Conservation (phyloP, 2,888 invertebrate species). For the Scrobipalpa costella region DNA sequence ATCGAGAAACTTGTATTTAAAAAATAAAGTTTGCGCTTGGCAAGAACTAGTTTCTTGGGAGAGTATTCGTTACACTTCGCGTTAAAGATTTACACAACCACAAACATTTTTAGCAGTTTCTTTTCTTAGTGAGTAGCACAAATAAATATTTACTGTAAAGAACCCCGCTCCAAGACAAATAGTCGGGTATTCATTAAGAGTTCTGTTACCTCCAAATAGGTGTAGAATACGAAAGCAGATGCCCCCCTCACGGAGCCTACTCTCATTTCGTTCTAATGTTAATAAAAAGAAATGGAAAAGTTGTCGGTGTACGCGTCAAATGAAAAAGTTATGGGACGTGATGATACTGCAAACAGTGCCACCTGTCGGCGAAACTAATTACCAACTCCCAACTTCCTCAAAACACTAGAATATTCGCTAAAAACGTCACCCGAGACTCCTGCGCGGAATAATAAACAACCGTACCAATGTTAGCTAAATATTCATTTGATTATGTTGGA, state of each 20-base stretch:
- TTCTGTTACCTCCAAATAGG: slow-evolving; percentile 18
- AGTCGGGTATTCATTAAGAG: slow-evolving; percentile 16
- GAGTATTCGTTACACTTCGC: no score
- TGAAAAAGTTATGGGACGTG: slow-evolving; percentile 80
- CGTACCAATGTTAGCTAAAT: slow-evolving; percentile 35
- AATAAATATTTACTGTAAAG: slow-evolving; percentile 16
- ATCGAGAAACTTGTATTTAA: neutral
- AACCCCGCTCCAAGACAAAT: slow-evolving; percentile 6
- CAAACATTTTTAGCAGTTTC: neutral
- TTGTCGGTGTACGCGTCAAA: slow-evolving; percentile 75
- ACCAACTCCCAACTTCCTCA: slow-evolving; percentile 75
- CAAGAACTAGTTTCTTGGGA: neutral
- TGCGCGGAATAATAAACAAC: slow-evolving; percentile 61
- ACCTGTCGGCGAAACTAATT: slow-evolving; percentile 77
- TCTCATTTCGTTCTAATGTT: slow-evolving; percentile 78
- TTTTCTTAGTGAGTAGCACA: neutral
- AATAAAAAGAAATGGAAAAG: slow-evolving; percentile 80
- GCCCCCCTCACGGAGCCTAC: slow-evolving; percentile 71
- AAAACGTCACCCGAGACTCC: slow-evolving; percentile 72
- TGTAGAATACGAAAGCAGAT: slow-evolving; percentile 47
- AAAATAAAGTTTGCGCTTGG: neutral
- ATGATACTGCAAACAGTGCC: slow-evolving; percentile 74
- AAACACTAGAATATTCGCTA: slow-evolving; percentile 78
- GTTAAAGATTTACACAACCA: neutral
- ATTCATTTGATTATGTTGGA: slow-evolving; percentile 16